A percentile compares a stretch with the other conserved stretches of the same genome.
Evolutionary conservation across 1,140 invertebrate species (phyloP).

Genomic region (Telenomus remus): DNA sequence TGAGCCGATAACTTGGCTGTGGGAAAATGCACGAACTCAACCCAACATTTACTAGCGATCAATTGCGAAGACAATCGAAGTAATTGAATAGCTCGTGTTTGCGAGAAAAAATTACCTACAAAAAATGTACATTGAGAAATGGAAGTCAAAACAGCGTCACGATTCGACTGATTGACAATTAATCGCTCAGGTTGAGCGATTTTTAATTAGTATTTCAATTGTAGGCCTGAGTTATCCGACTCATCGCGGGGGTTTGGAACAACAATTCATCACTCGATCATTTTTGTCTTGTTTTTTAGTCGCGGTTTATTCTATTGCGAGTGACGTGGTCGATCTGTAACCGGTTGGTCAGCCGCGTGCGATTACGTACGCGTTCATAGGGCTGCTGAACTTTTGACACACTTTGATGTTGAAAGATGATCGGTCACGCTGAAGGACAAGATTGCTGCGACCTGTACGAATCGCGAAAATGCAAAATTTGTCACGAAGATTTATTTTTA

Average conservation of each 20-base stretch:
- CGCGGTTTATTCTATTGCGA: constrained; percentile 6
- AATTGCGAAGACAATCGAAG: no score
- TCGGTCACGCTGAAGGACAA: constrained; percentile 50
- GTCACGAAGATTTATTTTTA: no score
- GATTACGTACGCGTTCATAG: constrained; percentile 33
- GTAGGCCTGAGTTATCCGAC: constrained; percentile 7
- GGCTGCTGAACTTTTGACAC: constrained; percentile 59
- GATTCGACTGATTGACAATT: no score
- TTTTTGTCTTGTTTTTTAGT: constrained; percentile 22
- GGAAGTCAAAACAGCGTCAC: no score
- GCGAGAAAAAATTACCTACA: no score
- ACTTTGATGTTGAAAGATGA: constrained; percentile 52
- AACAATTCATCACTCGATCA: constrained; percentile 16
- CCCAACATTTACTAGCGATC: no score
- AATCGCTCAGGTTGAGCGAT: no score
- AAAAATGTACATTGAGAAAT: no score
- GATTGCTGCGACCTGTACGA: constrained; percentile 18
- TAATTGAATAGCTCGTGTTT: no score
- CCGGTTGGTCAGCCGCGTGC: constrained; percentile 39
- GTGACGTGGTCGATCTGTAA: constrained; percentile 42
- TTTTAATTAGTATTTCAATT: no score
- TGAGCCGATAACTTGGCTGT: background rate
- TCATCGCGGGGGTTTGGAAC: constrained; percentile 14
- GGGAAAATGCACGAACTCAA: background rate
- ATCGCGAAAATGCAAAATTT: constrained; percentile 3